These are phyloP conservation scores for Campylorhamphus procurvoides DNA, from an alignment of 2,113 vertebrate genomes.

Conservation along the genomic window DNA sequence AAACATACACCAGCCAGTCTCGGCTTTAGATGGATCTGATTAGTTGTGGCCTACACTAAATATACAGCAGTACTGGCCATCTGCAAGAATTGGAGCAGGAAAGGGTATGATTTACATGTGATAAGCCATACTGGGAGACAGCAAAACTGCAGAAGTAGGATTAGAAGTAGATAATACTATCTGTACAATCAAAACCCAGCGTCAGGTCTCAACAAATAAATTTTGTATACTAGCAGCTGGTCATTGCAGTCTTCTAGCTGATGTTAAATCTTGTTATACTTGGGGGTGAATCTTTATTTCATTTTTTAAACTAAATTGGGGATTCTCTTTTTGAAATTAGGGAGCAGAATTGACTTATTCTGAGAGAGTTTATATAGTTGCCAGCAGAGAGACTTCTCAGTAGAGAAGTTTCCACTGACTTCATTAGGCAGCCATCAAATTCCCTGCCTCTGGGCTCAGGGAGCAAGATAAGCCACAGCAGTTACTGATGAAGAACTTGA, in stretches of 20 bases:
- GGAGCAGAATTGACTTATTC: conserved; percentile 46
- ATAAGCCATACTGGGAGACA: background rate
- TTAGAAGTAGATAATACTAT: background rate
- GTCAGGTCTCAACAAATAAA: conserved; percentile 22
- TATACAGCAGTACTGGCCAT: background rate
- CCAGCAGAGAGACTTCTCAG: conserved; percentile 5
- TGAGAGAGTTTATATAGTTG: conserved; percentile 32
- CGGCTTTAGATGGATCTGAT: conserved; percentile 8
- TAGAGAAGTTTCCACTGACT: conserved; percentile 49
- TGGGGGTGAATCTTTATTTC: conserved; percentile 59
- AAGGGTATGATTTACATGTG: background rate
- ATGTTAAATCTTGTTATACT: conserved; percentile 45
- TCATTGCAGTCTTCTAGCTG: conserved; percentile 30
- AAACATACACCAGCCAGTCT: background rate
- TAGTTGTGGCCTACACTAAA: background rate
- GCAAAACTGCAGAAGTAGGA: background rate
- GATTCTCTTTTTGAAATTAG: conserved; percentile 36
- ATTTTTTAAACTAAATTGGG: conserved; percentile 52
- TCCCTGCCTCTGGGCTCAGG: conserved; percentile 16
- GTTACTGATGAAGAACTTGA: conserved; percentile 4
- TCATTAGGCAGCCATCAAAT: conserved; percentile 30
- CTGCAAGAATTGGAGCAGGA: background rate
- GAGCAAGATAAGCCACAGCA: background rate
- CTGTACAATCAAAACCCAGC: conserved; percentile 15
- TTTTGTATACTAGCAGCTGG: conserved; percentile 53